Evolutionary conservation across 2,113 vertebrate species (phyloP).

Genomic region (Ptilorrhoa leucosticta): DNA sequence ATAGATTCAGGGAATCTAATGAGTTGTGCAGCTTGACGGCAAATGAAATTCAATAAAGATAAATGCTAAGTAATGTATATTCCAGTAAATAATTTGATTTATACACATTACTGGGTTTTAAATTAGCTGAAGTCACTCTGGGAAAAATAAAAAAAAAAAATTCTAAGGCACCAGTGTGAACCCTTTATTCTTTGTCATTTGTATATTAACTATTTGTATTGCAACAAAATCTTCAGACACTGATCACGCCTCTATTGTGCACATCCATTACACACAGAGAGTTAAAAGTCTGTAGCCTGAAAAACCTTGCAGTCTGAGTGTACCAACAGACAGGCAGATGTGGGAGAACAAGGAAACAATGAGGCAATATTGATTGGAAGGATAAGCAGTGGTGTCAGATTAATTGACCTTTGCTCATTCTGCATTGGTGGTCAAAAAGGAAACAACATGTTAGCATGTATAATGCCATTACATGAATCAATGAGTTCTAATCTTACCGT

Average conservation of each 20-base stretch:
- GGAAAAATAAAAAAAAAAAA: neutral
- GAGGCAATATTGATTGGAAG: constrained; percentile 23
- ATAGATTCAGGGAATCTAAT: neutral
- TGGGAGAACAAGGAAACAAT: constrained; percentile 23
- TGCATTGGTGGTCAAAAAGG: constrained; percentile 45
- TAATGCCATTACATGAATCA: constrained; percentile 42
- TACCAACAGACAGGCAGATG: neutral
- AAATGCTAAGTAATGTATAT: constrained; percentile 7
- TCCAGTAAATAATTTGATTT: constrained; percentile 36
- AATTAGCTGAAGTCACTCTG: neutral
- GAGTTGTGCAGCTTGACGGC: neutral
- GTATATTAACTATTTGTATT: neutral
- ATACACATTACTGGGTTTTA: neutral
- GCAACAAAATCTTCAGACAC: neutral
- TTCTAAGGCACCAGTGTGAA: neutral
- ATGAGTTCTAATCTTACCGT: constrained; percentile 36
- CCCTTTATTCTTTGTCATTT: neutral
- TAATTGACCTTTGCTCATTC: constrained; percentile 52
- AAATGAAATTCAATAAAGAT: constrained; percentile 24
- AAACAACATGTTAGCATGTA: constrained; percentile 43
- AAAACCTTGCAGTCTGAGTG: neutral
- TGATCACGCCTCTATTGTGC: neutral
- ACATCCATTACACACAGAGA: neutral
- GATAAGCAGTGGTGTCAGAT: constrained; percentile 42
- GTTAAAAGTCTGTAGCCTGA: neutral